Conservation (phyloP, 37 sponge, comb jelly and placozoan species). For the Halisarca cf. caerulea region DNA sequence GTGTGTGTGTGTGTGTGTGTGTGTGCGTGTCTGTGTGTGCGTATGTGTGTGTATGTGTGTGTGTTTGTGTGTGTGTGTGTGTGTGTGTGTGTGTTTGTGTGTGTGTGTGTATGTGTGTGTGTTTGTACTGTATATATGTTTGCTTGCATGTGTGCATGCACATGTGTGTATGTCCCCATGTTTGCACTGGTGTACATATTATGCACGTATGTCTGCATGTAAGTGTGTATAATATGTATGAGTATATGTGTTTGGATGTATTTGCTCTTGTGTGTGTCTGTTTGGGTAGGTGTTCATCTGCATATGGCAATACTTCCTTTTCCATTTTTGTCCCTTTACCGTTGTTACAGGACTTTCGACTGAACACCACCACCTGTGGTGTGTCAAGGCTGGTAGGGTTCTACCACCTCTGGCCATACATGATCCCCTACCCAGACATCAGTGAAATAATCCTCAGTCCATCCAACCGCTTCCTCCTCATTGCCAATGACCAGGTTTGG, state of each 20-base stretch:
- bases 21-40: slow-evolving; percentile 20
- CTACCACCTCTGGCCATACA: slow-evolving; percentile 71
- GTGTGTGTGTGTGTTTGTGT: slow-evolving; percentile 18
- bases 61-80: slow-evolving; percentile 25
- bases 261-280: too few relatives aligned
- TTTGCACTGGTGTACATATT: too few relatives aligned
- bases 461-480: slow-evolving; percentile 63
- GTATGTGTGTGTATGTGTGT: slow-evolving; percentile 16
- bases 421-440: slow-evolving; percentile 77
- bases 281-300: too few relatives aligned
- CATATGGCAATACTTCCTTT: too few relatives aligned
- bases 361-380: slow-evolving; percentile 56
- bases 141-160: too few relatives aligned
- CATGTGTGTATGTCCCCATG: too few relatives aligned
- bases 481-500: slow-evolving; percentile 82
- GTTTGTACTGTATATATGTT: too few relatives aligned
- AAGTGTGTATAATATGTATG: too few relatives aligned
- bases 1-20: slow-evolving; percentile 33
- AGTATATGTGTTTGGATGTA: too few relatives aligned
- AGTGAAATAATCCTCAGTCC: slow-evolving; percentile 50
- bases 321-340: too few relatives aligned
- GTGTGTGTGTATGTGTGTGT: background rate
- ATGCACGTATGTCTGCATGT: too few relatives aligned
- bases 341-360: slow-evolving; percentile 57
- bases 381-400: slow-evolving; percentile 66